Evolutionary conservation across 2,888 invertebrate genomes (phyloP), one percentile per base, ranked within the genome.

Genomic region (Eilema caniola): DNA sequence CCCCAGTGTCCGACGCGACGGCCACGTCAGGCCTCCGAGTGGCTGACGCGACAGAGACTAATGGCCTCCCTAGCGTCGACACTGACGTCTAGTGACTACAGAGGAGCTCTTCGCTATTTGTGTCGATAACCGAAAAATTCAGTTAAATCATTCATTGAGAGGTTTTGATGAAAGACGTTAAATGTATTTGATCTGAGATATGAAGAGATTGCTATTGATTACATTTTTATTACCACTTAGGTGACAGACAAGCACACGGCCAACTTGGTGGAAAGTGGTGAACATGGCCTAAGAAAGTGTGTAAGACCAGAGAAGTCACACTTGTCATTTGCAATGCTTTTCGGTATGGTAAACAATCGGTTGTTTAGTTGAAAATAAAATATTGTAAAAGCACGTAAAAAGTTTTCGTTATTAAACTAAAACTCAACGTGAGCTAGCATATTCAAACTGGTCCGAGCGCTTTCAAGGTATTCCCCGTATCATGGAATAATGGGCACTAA

Each of bases 11-110:
- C 66, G 57, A 59, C 67, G 73, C 66, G 57, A 59, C 67, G 73
- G 14, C 16, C 53, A 61, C 67, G 73, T 65, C 74, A 65, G 74
- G 71, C 61, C 70, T 59, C 70, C 59, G 59, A 59, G 47, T 24
- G 62, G n/a, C 57, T 57, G 66, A 59, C 57, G 63, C 70, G 70
- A 62, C 64, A 56, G 78, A 78, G 83, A 84, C 65, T 79, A 79
- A 83, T 83, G 78, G 66, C 63, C 37, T 31, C 57, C 66, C 53
- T 28, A 31, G 47, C 41, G 67, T 66, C 62, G 74, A 76, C 79
- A 72, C 62, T 73, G 75, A 76, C 72, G 63, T 69, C 69, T 69
- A 72, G 71, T 63, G 74, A n/a, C n/a, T n/a, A n/a, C n/a, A n/a
- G n/a, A 68, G 53, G 67, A 41, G 24, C 16, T 61, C n/a, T 37